Base-by-base conservation (phyloP, 2,113 vertebrate genomes). In the Hoplias malabaricus region DNA sequence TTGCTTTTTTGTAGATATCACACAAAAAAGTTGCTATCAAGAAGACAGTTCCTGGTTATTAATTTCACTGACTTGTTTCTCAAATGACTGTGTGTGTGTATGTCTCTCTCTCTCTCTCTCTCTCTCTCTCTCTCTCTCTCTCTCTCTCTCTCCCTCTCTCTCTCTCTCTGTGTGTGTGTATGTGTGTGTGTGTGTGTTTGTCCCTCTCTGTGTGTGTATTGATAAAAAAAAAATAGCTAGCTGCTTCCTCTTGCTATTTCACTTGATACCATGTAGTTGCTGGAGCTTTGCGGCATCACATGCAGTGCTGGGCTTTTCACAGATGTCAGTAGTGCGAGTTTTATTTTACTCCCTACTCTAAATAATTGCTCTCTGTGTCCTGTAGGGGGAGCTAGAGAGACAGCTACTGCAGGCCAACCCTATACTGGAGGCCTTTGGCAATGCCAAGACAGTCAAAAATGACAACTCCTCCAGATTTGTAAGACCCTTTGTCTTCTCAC, bases 381-480 rank as follows among this genome's bases (percentile, higher is more conserved):
- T 23, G 19, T 86, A 97, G 96, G 96, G 96, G 0, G 96, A 97
- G 84, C 92, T 97, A 83, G 96, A 97, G 86, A 93, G 90, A 43
- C 96, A 97, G 87, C 91, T 97, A 23, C 92, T 97, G 34, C 96
- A 97, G 84, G 96, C 96, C 79, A 97, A 97, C 80, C 96, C 96
- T 31, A 93, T 97, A 59, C 87, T 97, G 84, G 96, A 97, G 86
- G 94, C 95, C 84, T 96, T 97, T 0, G 96, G 96, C 53, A 97
- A 97, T 0, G 95, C 95, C 57, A 96, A 96, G 91, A 97, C 95
- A 0, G 94, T 95, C 48, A 97, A 97, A 86, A 96, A 96, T 0
- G 95, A 96, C 89, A 97, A 96, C 87, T 97, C 95, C 16, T 96
- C 95, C 3, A 89, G 95, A 90, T 97, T 97, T 73, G 96, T 96